A percentile compares a stretch with the other conserved stretches of the same genome.
Evolutionary conservation across 1,140 invertebrate species (phyloP).

Genomic region (Drosophila sproati): DNA sequence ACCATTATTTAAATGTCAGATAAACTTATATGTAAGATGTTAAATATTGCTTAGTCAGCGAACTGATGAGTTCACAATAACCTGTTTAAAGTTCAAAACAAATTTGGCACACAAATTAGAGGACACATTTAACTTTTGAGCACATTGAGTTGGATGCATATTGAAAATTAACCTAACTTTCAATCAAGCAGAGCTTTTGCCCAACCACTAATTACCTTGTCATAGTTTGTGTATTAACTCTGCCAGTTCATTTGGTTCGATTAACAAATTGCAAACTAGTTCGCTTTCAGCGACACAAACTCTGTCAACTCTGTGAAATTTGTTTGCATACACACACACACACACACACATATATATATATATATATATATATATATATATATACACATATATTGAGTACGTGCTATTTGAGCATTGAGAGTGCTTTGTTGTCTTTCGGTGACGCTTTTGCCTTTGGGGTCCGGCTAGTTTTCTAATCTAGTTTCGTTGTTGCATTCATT

Average conservation of each 20-base stretch:
- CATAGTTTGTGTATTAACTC: background rate
- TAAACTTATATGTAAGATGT: too few relatives aligned
- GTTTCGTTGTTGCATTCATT: slow-evolving; percentile 51
- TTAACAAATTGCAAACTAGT: slow-evolving; percentile 12
- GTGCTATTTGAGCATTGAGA: slow-evolving; percentile 46
- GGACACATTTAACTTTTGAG: too few relatives aligned
- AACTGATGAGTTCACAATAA: too few relatives aligned
- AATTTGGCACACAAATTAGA: too few relatives aligned
- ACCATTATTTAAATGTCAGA: too few relatives aligned
- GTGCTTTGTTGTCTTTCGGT: slow-evolving; percentile 49
- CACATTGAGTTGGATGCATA: too few relatives aligned
- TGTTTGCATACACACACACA: slow-evolving; percentile 6
- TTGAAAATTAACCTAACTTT: too few relatives aligned
- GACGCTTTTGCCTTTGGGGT: slow-evolving; percentile 15
- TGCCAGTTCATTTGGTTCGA: slow-evolving; percentile 18
- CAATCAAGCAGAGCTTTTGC: too few relatives aligned
- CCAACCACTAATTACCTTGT: background rate
- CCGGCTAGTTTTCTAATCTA: slow-evolving; percentile 63
- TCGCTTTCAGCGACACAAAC: background rate
- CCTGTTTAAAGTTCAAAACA: too few relatives aligned
- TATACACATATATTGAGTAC: slow-evolving; percentile 18
- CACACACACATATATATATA: slow-evolving; percentile 8
- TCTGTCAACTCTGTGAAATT: slow-evolving; percentile 56
- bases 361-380: background rate
- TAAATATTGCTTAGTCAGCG: too few relatives aligned